A percentile compares a stretch with the other conserved stretches of the same genome.
phyloP scores from a whole-genome alignment of 2,888 invertebrate genomes.

The Rambutsinella grinnellia region DNA sequence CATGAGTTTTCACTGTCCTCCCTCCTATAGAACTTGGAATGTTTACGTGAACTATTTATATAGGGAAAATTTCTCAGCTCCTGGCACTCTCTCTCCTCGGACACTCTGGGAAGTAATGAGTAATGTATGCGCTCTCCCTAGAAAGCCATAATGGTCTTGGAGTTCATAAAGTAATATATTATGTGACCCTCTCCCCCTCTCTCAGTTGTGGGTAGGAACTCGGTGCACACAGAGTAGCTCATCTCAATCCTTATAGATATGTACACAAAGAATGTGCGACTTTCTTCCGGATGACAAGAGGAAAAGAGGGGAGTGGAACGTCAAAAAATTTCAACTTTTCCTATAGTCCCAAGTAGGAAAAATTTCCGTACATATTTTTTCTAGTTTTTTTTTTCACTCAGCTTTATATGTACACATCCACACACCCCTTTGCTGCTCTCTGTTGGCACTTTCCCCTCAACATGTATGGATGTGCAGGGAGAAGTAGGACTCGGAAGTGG shows the following conservation, averaged over 20 bases:
- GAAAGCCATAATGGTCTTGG: slow-evolving; percentile 28
- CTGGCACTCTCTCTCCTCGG: slow-evolving; percentile 6
- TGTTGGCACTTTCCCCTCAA: too few species aligned
- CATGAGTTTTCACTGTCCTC: slow-evolving; percentile 7
- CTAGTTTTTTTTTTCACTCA: neutral
- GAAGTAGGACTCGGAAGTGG: slow-evolving; percentile 35
- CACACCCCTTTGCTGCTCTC: too few species aligned
- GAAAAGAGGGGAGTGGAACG: slow-evolving; percentile 49
- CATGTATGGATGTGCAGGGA: neutral
- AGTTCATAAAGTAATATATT: slow-evolving; percentile 44
- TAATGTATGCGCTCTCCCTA: slow-evolving; percentile 17
- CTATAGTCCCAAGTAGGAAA: too few species aligned
- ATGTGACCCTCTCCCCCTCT: slow-evolving; percentile 27
- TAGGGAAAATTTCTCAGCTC: too few species aligned
- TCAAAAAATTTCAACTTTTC: slow-evolving; percentile 44
- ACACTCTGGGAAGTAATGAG: slow-evolving; percentile 5
- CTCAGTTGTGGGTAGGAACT: neutral
- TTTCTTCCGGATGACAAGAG: slow-evolving; percentile 50
- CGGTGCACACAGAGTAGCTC: neutral
- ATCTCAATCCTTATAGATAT: neutral
- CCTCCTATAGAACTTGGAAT: neutral
- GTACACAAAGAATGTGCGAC: slow-evolving; percentile 41
- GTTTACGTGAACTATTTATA: slow-evolving; percentile 13
- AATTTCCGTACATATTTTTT: slow-evolving; percentile 6
- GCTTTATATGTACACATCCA: too few species aligned